Percentiles rank a stretch among this genome's conserved stretches.
phyloP scores from a whole-genome alignment of 1,140 invertebrate species.

The Pygmarrhopalites habei region DNA sequence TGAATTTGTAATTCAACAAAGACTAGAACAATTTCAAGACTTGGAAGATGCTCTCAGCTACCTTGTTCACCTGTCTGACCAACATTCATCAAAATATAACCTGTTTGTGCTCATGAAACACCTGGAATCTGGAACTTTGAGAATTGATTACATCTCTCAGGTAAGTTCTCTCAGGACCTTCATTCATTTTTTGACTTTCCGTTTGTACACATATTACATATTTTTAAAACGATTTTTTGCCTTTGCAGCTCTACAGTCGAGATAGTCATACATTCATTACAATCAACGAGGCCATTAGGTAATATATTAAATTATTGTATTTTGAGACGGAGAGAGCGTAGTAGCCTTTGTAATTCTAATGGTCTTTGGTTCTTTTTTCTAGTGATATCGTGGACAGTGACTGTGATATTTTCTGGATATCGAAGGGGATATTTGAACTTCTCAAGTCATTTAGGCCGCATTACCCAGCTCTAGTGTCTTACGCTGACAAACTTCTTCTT shows the following conservation, averaged over 20 bases:
- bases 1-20: constrained; percentile 62
- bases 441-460: constrained; percentile 58
- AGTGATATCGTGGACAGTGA: constrained; percentile 61
- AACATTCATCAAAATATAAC: constrained; percentile 52
- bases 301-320: constrained; percentile 12
- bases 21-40: constrained; percentile 65
- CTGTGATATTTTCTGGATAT: constrained; percentile 69
- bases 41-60: constrained; percentile 61
- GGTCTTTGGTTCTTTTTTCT: too few relatives aligned
- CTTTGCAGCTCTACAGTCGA: constrained; percentile 12
- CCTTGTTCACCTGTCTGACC: constrained; percentile 51
- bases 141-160: constrained; percentile 52
- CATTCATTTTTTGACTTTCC: too few relatives aligned
- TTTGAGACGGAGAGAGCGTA: constrained; percentile 16
- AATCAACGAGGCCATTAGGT: constrained; percentile 19
- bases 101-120: constrained; percentile 68
- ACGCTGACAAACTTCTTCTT: constrained; percentile 57
- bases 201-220: too few relatives aligned
- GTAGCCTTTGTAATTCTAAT: constrained; percentile 45
- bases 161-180: too few relatives aligned
- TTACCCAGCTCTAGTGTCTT: constrained; percentile 56
- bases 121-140: constrained; percentile 58
- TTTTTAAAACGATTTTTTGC: not conserved
- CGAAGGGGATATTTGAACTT: constrained; percentile 62
- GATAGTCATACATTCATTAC: constrained; percentile 21